Conservation (phyloP, 1,140 invertebrate species). For the Drosophila neocordata region DNA sequence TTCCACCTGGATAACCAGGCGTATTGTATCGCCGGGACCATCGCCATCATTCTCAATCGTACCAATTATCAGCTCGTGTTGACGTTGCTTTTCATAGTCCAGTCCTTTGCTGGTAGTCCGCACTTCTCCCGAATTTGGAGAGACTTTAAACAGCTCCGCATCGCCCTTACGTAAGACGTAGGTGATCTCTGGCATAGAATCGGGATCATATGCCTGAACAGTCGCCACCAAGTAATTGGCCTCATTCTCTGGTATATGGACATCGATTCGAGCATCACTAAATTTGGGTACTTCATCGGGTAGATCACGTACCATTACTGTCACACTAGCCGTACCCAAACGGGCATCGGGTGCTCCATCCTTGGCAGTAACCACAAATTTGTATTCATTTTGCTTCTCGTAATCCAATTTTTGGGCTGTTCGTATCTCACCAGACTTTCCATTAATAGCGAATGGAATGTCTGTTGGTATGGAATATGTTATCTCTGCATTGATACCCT, state of each 20-base stretch:
- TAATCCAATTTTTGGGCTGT: conserved; percentile 92
- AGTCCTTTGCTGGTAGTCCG: conserved; percentile 88
- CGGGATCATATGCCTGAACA: conserved; percentile 89
- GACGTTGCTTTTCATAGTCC: conserved; percentile 90
- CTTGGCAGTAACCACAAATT: conserved; percentile 93
- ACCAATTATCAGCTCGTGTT: conserved; percentile 90
- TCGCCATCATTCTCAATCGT: conserved; percentile 91
- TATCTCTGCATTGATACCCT: conserved; percentile 86
- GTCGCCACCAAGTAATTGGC: conserved; percentile 89
- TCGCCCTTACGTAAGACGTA: conserved; percentile 92
- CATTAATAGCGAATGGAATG: conserved; percentile 91
- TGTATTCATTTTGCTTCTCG: conserved; percentile 91
- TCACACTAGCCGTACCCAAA: conserved; percentile 93
- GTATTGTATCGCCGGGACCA: conserved; percentile 88
- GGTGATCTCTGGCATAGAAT: conserved; percentile 90
- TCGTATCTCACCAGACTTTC: conserved; percentile 89
- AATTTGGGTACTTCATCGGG: conserved; percentile 94
- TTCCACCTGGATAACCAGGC: conserved; percentile 90
- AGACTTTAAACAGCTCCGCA: conserved; percentile 91
- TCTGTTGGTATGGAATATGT: conserved; percentile 90
- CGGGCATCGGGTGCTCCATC: conserved; percentile 93
- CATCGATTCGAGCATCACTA: conserved; percentile 88
- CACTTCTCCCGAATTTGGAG: conserved; percentile 90
- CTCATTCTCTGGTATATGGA: conserved; percentile 92
- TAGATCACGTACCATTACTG: conserved; percentile 88